These are phyloP conservation scores for Glandiceps talaboti DNA, from an alignment of 53 echinoderm and acorn worm species.

Conservation along the genomic window DNA sequence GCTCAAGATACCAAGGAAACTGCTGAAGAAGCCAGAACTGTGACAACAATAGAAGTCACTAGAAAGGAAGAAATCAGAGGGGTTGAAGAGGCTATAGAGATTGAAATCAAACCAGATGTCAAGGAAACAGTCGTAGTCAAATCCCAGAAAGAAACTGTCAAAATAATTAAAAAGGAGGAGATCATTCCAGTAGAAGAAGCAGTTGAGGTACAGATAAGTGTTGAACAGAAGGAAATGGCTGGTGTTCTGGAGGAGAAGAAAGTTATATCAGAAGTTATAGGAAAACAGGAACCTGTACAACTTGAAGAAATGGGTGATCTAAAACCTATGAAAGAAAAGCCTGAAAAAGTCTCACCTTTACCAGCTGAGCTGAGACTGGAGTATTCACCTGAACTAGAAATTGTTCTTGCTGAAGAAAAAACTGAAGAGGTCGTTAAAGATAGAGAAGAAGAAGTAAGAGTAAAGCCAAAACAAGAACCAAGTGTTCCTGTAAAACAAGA, in stretches of 20 bases:
- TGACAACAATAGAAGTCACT: background rate
- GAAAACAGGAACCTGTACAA: background rate
- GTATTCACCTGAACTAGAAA: background rate
- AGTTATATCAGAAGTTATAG: background rate
- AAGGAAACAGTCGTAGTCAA: background rate
- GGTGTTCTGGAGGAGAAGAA: background rate
- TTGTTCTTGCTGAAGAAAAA: background rate
- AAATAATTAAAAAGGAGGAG: constrained; percentile 4
- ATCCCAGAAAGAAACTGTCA: background rate
- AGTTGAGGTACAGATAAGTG: constrained; percentile 3
- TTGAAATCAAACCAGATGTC: background rate
- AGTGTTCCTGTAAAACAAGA: background rate
- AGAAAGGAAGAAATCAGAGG: background rate
- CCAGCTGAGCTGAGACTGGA: background rate
- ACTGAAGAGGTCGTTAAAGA: background rate
- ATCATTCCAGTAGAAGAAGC: constrained; percentile 11
- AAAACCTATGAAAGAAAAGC: background rate
- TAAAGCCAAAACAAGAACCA: background rate
- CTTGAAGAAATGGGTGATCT: background rate
- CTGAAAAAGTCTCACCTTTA: background rate
- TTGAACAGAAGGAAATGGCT: background rate
- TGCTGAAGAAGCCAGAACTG: background rate
- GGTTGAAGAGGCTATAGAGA: background rate
- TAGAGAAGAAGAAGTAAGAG: background rate
- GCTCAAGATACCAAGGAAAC: background rate